These are phyloP conservation scores for Stenolophus ochropezus DNA, from an alignment of 2,888 invertebrate species.

Conservation along the genomic window DNA sequence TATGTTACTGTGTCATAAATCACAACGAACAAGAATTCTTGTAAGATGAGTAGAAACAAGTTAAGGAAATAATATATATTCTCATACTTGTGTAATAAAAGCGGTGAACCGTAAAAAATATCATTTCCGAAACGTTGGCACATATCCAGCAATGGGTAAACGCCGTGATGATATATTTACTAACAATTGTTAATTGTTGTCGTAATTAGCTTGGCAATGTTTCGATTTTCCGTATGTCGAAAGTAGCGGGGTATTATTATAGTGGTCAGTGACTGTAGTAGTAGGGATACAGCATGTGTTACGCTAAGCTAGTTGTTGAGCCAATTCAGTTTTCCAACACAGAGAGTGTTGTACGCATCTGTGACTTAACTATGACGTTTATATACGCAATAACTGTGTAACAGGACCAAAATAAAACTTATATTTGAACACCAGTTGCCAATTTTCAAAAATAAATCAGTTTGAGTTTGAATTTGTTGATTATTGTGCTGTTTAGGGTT, in stretches of 20 bases:
- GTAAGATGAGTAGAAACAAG: too few relatives aligned
- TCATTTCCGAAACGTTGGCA: too few relatives aligned
- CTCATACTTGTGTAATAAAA: too few relatives aligned
- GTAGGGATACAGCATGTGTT: constrained; percentile 42
- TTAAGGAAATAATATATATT: too few relatives aligned
- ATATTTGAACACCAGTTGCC: not conserved
- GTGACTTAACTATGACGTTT: not conserved
- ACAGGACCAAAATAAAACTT: not conserved
- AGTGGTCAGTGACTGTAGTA: constrained; percentile 53
- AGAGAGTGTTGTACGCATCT: not conserved
- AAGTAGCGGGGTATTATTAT: constrained; percentile 31
- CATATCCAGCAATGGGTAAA: not conserved
- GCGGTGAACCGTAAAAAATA: too few relatives aligned
- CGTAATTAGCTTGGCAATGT: constrained; percentile 41
- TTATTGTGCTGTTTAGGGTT: not conserved
- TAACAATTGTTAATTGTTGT: not conserved
- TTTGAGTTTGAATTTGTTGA: not conserved
- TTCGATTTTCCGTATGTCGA: constrained; percentile 43
- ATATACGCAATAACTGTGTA: not conserved
- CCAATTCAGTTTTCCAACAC: not conserved
- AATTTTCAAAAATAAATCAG: not conserved
- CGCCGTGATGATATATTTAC: not conserved
- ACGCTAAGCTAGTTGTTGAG: not conserved
- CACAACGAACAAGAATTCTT: too few relatives aligned
- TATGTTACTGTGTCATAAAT: too few relatives aligned